Evolutionary conservation across 2,113 vertebrate genomes (phyloP).

Genomic region (Archocentrus centrarchus): DNA sequence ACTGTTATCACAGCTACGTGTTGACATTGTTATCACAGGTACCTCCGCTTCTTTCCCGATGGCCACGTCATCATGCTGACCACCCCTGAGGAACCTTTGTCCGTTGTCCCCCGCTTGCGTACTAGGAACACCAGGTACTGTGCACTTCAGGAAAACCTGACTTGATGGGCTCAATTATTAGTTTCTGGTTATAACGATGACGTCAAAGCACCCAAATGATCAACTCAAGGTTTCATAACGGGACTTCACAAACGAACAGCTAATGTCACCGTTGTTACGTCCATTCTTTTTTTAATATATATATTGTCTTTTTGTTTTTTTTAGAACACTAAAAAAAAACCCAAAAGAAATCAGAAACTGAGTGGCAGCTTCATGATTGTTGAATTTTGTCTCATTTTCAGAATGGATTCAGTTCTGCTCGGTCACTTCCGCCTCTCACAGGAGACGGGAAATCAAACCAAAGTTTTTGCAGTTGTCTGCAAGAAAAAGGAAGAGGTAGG

Average conservation of each 20-base stretch:
- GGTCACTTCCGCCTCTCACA: constrained; percentile 98
- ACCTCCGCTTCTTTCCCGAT: constrained; percentile 96
- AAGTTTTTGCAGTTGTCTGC: constrained; percentile 97
- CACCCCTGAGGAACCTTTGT: constrained; percentile 92
- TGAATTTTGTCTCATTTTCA: constrained; percentile 74
- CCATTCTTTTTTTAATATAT: no score
- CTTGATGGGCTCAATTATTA: no score
- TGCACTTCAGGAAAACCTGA: no score
- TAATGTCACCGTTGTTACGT: no score
- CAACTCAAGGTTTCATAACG: no score
- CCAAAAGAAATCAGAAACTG: no score
- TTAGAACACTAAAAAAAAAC: no score
- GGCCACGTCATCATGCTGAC: constrained; percentile 95
- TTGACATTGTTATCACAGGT: constrained; percentile 78
- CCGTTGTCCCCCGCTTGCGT: constrained; percentile 89
- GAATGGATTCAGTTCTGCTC: constrained; percentile 91
- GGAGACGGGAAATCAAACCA: constrained; percentile 99
- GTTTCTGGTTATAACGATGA: no score
- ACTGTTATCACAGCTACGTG: background rate
- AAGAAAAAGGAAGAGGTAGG: constrained; percentile 97
- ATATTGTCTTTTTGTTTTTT: no score
- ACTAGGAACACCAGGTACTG: constrained; percentile 89
- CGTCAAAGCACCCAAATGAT: no score
- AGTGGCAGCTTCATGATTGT: background rate
- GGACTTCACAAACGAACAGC: no score